Conservation (phyloP, 1,140 invertebrate genomes). For the Aphidius gifuensis region DNA sequence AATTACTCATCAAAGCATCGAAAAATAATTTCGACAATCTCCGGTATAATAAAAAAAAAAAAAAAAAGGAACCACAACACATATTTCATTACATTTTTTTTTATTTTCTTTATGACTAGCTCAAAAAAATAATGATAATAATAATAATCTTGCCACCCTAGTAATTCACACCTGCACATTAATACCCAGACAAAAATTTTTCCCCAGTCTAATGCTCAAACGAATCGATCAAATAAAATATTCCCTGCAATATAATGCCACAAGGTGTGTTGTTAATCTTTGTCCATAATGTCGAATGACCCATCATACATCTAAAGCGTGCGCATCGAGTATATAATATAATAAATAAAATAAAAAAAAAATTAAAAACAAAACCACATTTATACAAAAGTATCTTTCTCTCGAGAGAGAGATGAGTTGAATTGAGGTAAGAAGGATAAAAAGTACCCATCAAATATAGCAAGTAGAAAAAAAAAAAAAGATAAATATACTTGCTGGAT, state of each 20-base stretch:
- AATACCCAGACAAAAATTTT: constrained; percentile 8
- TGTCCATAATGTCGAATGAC: too few relatives aligned
- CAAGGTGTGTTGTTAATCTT: not conserved
- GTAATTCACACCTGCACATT: constrained; percentile 19
- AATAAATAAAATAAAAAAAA: not conserved
- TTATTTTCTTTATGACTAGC: too few relatives aligned
- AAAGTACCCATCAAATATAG: not conserved
- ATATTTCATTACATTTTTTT: not conserved
- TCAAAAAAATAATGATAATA: too few relatives aligned
- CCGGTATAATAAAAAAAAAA: not conserved
- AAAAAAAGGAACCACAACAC: constrained; percentile 3
- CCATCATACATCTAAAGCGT: not conserved
- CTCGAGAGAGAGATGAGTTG: not conserved
- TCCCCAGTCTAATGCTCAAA: constrained; percentile 15
- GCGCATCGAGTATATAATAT: not conserved
- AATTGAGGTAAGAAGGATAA: not conserved
- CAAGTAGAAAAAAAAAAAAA: constrained; percentile 1
- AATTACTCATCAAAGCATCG: not conserved
- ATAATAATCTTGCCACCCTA: not conserved
- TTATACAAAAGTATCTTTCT: not conserved
- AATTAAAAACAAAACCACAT: not conserved
- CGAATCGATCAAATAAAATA: constrained; percentile 14
- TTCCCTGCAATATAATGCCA: not conserved
- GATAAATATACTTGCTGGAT: too few relatives aligned
- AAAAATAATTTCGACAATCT: too few relatives aligned